phyloP scores from a whole-genome alignment of 2,888 invertebrate species.

The Melanchra persicariae region DNA sequence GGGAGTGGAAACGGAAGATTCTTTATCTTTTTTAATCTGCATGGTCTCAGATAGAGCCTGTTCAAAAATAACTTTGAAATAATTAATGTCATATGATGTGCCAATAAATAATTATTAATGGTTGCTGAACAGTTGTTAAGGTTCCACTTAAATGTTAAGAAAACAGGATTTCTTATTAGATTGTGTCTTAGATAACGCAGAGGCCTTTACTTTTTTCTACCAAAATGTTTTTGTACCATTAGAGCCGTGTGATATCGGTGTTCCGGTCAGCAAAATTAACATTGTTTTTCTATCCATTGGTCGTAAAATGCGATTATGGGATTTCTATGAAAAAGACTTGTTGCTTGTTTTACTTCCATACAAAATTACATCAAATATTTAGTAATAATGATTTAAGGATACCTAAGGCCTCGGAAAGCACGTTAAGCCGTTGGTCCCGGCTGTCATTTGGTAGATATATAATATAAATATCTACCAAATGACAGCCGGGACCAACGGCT shows the following conservation, averaged over 20 bases:
- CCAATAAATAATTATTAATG: slow-evolving; percentile 14
- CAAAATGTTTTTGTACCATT: neutral
- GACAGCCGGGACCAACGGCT: no score
- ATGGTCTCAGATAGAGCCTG: neutral
- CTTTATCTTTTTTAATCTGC: neutral
- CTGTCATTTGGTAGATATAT: no score
- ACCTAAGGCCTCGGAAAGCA: no score
- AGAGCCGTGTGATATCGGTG: neutral
- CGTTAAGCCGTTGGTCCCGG: no score
- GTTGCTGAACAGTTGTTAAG: slow-evolving; percentile 9
- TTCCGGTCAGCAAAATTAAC: neutral
- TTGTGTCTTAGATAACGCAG: neutral
- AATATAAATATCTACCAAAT: no score
- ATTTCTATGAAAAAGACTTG: no score
- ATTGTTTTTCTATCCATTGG: neutral
- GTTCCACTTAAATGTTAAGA: slow-evolving; percentile 9
- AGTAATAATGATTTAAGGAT: no score
- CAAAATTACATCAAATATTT: no score
- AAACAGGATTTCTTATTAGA: slow-evolving; percentile 4
- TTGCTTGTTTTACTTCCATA: no score
- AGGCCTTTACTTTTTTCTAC: neutral
- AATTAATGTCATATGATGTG: neutral
- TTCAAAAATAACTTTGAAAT: slow-evolving; percentile 2
- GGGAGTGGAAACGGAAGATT: slow-evolving; percentile 1
- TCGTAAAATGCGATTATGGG: neutral